phyloP scores from a whole-genome alignment of 2,113 vertebrate genomes.

The Paracanthobrama guichenoti region DNA sequence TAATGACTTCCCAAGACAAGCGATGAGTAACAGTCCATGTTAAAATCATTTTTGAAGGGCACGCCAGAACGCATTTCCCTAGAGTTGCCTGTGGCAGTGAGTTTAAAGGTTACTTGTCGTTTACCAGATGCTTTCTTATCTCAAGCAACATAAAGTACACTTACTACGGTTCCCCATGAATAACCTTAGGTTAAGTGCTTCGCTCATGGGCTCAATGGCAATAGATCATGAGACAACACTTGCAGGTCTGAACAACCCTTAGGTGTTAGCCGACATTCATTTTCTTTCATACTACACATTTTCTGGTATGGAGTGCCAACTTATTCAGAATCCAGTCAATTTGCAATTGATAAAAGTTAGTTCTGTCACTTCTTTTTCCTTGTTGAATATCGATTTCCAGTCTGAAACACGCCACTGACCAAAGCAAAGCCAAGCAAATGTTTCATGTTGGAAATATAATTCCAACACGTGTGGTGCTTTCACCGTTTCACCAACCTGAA shows the following conservation, averaged over 20 bases:
- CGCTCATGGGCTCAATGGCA: neutral
- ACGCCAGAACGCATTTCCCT: slow-evolving; percentile 9
- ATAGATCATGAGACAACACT: neutral
- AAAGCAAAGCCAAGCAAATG: neutral
- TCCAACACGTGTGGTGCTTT: neutral
- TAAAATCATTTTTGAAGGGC: slow-evolving; percentile 20
- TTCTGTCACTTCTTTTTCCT: neutral
- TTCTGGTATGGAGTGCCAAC: neutral
- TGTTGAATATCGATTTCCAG: neutral
- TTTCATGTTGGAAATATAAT: neutral
- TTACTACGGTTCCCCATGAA: neutral
- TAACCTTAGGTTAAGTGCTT: neutral
- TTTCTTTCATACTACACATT: neutral
- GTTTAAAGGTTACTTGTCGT: slow-evolving; percentile 53
- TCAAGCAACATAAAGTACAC: neutral
- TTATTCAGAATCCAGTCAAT: neutral
- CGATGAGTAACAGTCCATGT: slow-evolving; percentile 7
- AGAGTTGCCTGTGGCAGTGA: slow-evolving; percentile 37
- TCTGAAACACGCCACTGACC: neutral
- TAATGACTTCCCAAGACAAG: slow-evolving; percentile 32
- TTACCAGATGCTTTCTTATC: slow-evolving; percentile 41
- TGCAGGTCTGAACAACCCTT: neutral
- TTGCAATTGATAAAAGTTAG: neutral
- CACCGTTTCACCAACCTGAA: slow-evolving; percentile 78
- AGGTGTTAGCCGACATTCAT: neutral